These are phyloP conservation scores for Drosophila meridionalis DNA, from an alignment of 2,888 invertebrate species.

Conservation along the genomic window DNA sequence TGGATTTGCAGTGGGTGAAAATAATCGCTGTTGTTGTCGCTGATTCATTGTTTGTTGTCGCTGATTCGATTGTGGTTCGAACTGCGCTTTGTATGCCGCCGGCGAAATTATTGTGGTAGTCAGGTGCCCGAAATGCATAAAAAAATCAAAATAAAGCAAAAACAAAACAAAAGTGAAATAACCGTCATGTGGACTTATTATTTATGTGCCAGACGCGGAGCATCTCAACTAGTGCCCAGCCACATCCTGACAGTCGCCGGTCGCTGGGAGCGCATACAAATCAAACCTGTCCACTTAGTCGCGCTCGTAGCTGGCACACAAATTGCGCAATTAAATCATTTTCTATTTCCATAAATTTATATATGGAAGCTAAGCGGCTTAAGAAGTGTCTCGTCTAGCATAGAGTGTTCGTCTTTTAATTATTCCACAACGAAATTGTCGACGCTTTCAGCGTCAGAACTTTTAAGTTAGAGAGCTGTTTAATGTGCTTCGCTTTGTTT, in stretches of 20 bases:
- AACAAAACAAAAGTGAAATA: background rate
- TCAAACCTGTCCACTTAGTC: conserved; percentile 57
- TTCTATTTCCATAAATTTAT: conserved; percentile 48
- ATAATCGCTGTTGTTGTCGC: conserved; percentile 39
- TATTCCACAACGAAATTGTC: conserved; percentile 49
- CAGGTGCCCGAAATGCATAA: conserved; percentile 52
- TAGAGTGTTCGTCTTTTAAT: conserved; percentile 36
- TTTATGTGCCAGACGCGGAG: conserved; percentile 53
- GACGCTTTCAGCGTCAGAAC: conserved; percentile 48
- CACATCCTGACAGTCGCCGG: conserved; percentile 57
- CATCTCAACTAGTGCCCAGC: conserved; percentile 55
- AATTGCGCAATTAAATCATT: conserved; percentile 55
- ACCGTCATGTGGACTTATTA: conserved; percentile 50
- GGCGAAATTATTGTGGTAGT: conserved; percentile 59
- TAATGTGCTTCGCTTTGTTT: conserved; percentile 47
- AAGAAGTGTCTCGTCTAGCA: conserved; percentile 13
- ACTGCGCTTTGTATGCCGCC: conserved; percentile 68
- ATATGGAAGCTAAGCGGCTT: conserved; percentile 37
- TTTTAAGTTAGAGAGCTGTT: conserved; percentile 12
- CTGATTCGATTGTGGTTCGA: conserved; percentile 37
- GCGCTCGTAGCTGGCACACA: conserved; percentile 24
- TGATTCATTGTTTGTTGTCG: conserved; percentile 54
- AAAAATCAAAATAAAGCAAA: conserved; percentile 18
- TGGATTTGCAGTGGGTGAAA: conserved; percentile 73
- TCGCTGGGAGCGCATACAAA: conserved; percentile 57